Conservation (phyloP, 2,888 invertebrate species). For the Campoletis raptor region DNA sequence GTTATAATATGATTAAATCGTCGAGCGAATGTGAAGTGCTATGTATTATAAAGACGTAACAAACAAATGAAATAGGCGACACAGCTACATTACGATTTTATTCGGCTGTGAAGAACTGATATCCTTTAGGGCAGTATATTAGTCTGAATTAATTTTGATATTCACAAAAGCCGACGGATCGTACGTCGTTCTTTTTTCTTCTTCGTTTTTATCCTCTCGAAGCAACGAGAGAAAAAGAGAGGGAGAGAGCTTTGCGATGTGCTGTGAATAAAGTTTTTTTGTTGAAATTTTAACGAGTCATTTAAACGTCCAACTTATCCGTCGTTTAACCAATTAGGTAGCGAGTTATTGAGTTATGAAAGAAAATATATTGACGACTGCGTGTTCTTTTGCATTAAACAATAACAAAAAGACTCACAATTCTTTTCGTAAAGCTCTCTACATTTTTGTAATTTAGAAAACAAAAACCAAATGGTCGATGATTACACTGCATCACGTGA, state of each 20-base stretch:
- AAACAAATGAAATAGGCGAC: slow-evolving; percentile 25
- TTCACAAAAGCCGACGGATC: slow-evolving; percentile 40
- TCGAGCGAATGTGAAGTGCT: slow-evolving; percentile 59
- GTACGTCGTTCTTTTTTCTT: slow-evolving; percentile 38
- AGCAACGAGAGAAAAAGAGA: background rate
- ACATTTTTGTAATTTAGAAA: slow-evolving; percentile 14
- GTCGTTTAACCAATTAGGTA: slow-evolving; percentile 5
- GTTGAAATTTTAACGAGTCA: background rate
- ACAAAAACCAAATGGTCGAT: slow-evolving; percentile 20
- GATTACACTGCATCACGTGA: slow-evolving; percentile 8
- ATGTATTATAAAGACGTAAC: slow-evolving; percentile 45
- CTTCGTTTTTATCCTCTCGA: slow-evolving; percentile 16
- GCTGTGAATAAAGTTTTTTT: slow-evolving; percentile 25
- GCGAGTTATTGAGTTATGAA: slow-evolving; percentile 1
- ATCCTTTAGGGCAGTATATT: slow-evolving; percentile 63
- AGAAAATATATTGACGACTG: background rate
- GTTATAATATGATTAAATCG: slow-evolving; percentile 44
- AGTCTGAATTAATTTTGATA: slow-evolving; percentile 63
- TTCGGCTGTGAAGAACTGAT: slow-evolving; percentile 68
- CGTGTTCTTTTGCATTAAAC: background rate
- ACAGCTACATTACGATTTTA: slow-evolving; percentile 59
- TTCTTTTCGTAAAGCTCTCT: slow-evolving; percentile 23
- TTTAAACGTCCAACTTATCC: slow-evolving; percentile 12
- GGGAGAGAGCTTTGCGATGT: slow-evolving; percentile 21
- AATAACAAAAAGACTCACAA: background rate